Base-by-base conservation (phyloP, 2,113 vertebrate species). In the Prochilodus magdalenae region DNA sequence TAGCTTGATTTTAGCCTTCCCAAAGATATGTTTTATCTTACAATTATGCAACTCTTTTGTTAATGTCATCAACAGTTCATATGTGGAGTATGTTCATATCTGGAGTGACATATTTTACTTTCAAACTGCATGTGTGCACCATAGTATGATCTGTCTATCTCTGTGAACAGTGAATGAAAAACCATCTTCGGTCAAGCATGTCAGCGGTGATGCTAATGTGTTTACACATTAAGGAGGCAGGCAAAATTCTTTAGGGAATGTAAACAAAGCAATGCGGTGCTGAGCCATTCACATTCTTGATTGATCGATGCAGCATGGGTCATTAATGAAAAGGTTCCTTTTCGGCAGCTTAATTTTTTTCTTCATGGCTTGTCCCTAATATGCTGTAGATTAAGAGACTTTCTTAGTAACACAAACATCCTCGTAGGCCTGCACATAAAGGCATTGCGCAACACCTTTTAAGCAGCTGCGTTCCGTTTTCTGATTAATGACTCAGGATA, bases 401-500 rank as follows among this genome's bases (percentile, higher is more conserved):
- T 65, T 59, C 33, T 26, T 13, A n/a, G 24, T 5, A 27, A 26
- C 67, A 71, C 70, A 71, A 78, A 57, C n/a, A 27, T 67, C 62
- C 55, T 59, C 6, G 12, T 24, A 40, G 26, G 29, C 51, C 36
- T 71, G 10, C 53, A 15, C 71, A 51, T 73, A 59, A 70, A 44
- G 67, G n/a, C 29, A 65, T 29, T 73, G 30, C 67, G 67, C 51
- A 30, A 30, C 24, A 22, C 49, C 16, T 40, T 69, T 70, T 49
- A n/a, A 47, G 67, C 83, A 81, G 73, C 83, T 77, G 57, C 44
- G 26, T 49, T 77, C 5, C 13, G 55, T 40, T 57, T 66, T 20
- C 55, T 70, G n/a, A 80, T 84, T 75, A 84, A 71, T 55, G 72
- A 55, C 65, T 80, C 53, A 60, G 62, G 84, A 82, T 67, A 78